These are phyloP conservation scores for Anolis apletophallus DNA, from an alignment of 2,797 vertebrate genomes.

Conservation along the genomic window DNA sequence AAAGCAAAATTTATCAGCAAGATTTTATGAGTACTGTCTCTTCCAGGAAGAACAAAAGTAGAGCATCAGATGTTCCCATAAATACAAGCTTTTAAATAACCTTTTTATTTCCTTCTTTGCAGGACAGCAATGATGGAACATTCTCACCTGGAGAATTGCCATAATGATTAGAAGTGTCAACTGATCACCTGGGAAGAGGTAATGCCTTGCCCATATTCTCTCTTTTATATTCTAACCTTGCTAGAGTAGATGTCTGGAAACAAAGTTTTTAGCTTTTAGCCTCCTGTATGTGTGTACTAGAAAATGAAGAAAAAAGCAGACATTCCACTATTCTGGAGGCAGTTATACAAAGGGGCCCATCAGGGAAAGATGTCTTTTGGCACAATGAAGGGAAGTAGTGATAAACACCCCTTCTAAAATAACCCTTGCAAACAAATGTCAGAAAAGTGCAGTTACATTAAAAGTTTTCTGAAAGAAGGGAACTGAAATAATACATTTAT, in stretches of 20 bases:
- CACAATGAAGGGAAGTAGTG: conserved; percentile 28
- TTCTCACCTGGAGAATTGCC: not conserved
- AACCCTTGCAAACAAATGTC: conserved; percentile 24
- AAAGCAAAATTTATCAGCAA: not conserved
- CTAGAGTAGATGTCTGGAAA: not conserved
- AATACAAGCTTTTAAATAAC: not conserved
- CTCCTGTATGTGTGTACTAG: not conserved
- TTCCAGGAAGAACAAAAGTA: conserved; percentile 1
- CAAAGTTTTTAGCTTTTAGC: conserved; percentile 16
- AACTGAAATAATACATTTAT: not conserved
- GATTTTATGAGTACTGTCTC: not conserved
- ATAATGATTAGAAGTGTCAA: not conserved
- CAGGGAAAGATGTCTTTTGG: conserved; percentile 36
- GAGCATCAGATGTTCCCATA: not conserved
- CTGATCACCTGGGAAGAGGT: not conserved
- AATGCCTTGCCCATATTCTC: not conserved
- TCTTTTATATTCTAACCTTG: not conserved
- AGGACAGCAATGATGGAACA: not conserved
- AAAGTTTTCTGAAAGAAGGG: conserved; percentile 13
- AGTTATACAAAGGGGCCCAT: conserved; percentile 28
- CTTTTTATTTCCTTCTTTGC: not conserved
- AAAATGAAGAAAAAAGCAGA: conserved; percentile 7
- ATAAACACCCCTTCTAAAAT: conserved; percentile 33
- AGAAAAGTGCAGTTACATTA: conserved; percentile 23
- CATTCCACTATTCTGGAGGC: conserved; percentile 20